Conservation (phyloP, 2,113 vertebrate genomes). For the Peromyscus leucopus region DNA sequence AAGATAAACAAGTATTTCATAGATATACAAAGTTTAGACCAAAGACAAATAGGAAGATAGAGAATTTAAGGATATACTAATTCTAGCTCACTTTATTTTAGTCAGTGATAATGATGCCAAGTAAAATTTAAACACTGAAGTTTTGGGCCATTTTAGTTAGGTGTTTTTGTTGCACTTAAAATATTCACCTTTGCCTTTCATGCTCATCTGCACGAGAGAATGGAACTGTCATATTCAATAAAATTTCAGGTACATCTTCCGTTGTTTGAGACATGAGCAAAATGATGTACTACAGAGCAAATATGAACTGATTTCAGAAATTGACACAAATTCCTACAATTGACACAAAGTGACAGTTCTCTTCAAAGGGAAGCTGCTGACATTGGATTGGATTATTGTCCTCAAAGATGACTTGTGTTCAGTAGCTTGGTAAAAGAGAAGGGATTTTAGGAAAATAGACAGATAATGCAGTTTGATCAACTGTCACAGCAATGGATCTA, state of each 20-base stretch:
- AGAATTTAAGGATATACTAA: conserved; percentile 83
- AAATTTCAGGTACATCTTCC: conserved; percentile 72
- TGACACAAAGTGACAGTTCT: conserved; percentile 79
- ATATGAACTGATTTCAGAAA: conserved; percentile 76
- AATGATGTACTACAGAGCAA: conserved; percentile 75
- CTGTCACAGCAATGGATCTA: not conserved
- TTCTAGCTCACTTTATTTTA: conserved; percentile 78
- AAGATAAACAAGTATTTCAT: not conserved
- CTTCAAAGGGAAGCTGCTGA: conserved; percentile 67
- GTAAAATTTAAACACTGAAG: conserved; percentile 15
- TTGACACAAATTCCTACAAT: conserved; percentile 75
- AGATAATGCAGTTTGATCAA: not conserved
- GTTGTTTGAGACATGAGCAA: conserved; percentile 67
- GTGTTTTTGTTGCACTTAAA: conserved; percentile 60
- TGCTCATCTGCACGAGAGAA: conserved; percentile 56
- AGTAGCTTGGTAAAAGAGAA: conserved; percentile 1
- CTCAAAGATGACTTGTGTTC: conserved; percentile 12
- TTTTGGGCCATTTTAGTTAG: conserved; percentile 34
- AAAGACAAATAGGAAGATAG: conserved; percentile 84
- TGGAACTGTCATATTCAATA: conserved; percentile 73
- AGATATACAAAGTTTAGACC: conserved; percentile 82
- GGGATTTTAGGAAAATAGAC: conserved; percentile 33
- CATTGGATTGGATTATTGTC: conserved; percentile 48
- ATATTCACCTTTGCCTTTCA: conserved; percentile 68
- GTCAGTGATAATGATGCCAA: conserved; percentile 67